A percentile compares a stretch with the other conserved stretches of the same genome.
These are phyloP conservation scores for Enteromius thamalakanensis DNA, from an alignment of 2,797 vertebrate genomes.

Conservation along the genomic window DNA sequence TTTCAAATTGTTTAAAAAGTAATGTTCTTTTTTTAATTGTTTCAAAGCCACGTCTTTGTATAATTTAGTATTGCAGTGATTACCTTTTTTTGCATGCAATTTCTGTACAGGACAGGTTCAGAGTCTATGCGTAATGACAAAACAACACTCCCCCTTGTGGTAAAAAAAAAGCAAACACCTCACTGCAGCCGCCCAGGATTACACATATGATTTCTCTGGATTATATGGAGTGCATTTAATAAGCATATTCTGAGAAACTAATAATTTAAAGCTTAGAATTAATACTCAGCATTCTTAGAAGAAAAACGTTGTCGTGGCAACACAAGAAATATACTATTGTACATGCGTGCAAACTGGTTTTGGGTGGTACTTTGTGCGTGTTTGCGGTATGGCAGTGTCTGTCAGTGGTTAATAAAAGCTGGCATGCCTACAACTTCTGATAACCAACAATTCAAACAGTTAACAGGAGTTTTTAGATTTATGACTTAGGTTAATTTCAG, in stretches of 20 bases:
- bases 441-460: constrained; percentile 17
- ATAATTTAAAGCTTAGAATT: constrained; percentile 25
- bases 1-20: neutral
- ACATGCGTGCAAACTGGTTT: constrained; percentile 13
- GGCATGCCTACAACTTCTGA: constrained; percentile 20
- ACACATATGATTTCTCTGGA: constrained; percentile 36
- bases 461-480: constrained; percentile 19
- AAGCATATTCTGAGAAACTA: constrained; percentile 34
- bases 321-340: constrained; percentile 11
- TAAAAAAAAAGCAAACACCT: constrained; percentile 46
- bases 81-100: neutral
- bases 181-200: constrained; percentile 44
- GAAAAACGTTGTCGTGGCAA: constrained; percentile 22
- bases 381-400: constrained; percentile 24
- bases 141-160: constrained; percentile 78
- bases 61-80: neutral
- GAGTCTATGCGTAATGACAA: neutral
- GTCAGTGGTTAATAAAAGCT: constrained; percentile 34
- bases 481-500: neutral
- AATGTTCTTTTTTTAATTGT: neutral
- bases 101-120: neutral
- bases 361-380: constrained; percentile 32
- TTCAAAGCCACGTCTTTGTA: neutral
- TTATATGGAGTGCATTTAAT: constrained; percentile 33
- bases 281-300: constrained; percentile 24